Conservation (phyloP, 2,113 vertebrate species). For the Sula dactylatra region DNA sequence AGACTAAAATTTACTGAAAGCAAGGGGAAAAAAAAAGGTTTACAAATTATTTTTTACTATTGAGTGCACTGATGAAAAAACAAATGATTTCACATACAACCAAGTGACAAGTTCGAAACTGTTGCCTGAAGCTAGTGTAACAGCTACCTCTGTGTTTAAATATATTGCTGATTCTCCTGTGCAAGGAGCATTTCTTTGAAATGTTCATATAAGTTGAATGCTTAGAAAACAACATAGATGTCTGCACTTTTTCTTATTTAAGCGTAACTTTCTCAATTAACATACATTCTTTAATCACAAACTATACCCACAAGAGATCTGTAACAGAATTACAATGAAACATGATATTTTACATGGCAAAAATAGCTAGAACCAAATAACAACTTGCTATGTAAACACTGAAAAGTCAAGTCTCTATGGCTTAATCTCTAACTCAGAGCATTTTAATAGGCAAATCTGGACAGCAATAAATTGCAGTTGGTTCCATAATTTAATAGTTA, state of each 20-base stretch:
- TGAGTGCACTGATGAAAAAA: background rate
- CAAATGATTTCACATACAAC: background rate
- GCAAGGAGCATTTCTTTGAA: background rate
- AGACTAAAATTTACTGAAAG: background rate
- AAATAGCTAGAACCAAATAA: background rate
- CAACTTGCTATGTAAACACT: background rate
- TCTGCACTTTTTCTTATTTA: background rate
- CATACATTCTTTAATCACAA: background rate
- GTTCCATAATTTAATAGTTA: background rate
- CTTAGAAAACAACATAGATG: background rate
- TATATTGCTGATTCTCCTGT: background rate
- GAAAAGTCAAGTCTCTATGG: background rate
- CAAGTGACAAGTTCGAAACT: background rate
- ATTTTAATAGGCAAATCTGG: background rate
- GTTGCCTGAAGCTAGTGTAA: background rate
- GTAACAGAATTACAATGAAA: background rate
- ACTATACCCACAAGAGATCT: background rate
- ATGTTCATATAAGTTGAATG: background rate
- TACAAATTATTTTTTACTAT: background rate
- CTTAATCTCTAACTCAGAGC: background rate
- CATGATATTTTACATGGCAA: accelerated
- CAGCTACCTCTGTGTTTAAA: background rate
- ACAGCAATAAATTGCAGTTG: background rate
- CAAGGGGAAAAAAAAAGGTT: background rate
- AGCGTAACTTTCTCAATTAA: background rate